Evolutionary conservation across 2,113 vertebrate species (phyloP).

Genomic region (Labeo catla): DNA sequence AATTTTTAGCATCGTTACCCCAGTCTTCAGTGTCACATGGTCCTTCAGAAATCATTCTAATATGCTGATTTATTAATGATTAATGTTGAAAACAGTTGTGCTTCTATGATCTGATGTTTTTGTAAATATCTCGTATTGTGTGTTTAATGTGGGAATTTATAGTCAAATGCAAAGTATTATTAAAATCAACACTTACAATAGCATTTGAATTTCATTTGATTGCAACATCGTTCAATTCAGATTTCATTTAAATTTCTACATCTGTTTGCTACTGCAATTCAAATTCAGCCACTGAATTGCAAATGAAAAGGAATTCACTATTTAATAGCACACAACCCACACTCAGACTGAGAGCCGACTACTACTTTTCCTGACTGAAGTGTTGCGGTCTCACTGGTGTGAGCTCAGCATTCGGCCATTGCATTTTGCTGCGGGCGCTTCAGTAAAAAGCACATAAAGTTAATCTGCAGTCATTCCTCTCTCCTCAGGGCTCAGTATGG

Average conservation of each 20-base stretch:
- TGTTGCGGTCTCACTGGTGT: constrained; percentile 18
- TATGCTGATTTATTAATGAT: not conserved
- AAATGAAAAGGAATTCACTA: not conserved
- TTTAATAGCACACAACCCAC: constrained; percentile 2
- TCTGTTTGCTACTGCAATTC: not conserved
- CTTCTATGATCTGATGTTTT: not conserved
- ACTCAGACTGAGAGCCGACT: not conserved
- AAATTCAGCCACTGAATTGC: not conserved
- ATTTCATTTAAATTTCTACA: not conserved
- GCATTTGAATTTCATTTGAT: not conserved
- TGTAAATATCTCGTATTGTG: not conserved
- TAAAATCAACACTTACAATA: not conserved
- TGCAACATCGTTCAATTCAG: not conserved
- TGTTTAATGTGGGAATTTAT: not conserved
- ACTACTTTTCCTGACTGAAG: not conserved
- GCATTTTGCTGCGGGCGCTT: constrained; percentile 27
- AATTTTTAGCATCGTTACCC: not conserved
- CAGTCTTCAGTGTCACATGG: not conserved
- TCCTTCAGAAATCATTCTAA: not conserved
- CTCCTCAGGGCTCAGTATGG: constrained; percentile 47
- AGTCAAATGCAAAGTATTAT: not conserved
- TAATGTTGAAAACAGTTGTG: not conserved
- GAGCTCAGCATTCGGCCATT: constrained; percentile 11
- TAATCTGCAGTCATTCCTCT: constrained; percentile 47
- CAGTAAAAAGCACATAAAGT: constrained; percentile 31